Evolutionary conservation across 2,113 vertebrate species (phyloP).

Genomic region (Aldabrachelys gigantea): DNA sequence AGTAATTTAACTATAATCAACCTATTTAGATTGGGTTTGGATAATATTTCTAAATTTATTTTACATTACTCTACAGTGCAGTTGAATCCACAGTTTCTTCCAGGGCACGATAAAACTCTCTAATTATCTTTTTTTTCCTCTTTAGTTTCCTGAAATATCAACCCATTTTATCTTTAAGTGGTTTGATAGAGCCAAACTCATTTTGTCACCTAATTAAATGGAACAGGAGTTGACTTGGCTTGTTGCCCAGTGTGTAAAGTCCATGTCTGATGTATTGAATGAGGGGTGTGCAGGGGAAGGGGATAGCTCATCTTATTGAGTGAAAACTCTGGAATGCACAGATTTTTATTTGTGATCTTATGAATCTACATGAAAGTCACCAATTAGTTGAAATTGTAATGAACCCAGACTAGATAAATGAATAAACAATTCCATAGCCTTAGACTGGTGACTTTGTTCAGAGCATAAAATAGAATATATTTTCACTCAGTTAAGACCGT

Average conservation of each 20-base stretch:
- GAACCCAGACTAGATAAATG: not conserved
- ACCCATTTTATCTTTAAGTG: not conserved
- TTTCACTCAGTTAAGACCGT: accelerated
- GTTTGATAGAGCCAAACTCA: not conserved
- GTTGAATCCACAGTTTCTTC: not conserved
- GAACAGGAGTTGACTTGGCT: not conserved
- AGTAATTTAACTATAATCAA: not conserved
- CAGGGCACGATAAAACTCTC: not conserved
- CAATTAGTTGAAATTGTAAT: conserved; percentile 8
- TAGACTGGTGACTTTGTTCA: not conserved
- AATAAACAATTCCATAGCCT: not conserved
- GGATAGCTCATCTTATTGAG: not conserved
- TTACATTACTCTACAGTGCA: not conserved
- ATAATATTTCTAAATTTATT: not conserved
- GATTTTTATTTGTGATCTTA: not conserved
- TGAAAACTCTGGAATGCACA: not conserved
- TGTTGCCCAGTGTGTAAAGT: not conserved
- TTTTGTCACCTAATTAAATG: not conserved
- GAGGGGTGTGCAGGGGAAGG: not conserved
- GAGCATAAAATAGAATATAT: not conserved
- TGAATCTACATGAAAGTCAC: not conserved
- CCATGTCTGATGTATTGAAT: not conserved
- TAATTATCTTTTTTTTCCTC: not conserved
- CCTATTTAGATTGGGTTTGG: not conserved
- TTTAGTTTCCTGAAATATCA: not conserved